Base-by-base conservation (phyloP, 1,140 invertebrate species). In the Homarus americanus region DNA sequence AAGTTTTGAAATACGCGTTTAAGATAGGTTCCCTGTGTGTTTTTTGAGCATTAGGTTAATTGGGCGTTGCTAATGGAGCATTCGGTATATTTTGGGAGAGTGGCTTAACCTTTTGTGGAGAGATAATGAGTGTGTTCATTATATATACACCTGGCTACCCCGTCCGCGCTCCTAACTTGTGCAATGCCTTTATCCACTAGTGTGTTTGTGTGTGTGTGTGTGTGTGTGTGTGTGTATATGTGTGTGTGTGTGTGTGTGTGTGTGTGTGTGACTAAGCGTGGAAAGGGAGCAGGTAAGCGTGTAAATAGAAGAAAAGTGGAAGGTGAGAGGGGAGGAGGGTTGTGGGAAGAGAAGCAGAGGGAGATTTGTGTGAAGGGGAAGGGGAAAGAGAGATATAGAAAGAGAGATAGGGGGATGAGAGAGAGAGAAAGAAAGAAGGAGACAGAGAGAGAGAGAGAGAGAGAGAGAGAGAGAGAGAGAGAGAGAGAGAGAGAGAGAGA, bases 1-100 rank as follows among this genome's bases (percentile, higher is more conserved):
- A 87, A 87, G 85, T 79, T 87, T 87, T 87, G 85, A 87, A 75
- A 87, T 41, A 87, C 85, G 85, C 36, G 38, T 34, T 66, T 66
- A 78, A 79, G 85, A 87, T 66, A 78, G 53, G 75, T 79, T 66
- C 36, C 5, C 82, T 20, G 38, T 73, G 53, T 63, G 85, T 66
- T 79, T 87, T 66, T 87, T 79, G 72, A 41, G 44, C 76, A 58
- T 87, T 79, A 87, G 75, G 44, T 41, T 87, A 87, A 87, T 87
- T 87, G 75, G 53, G 34, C 76, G 58, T 78, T 66, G 85, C 85
- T 87, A 87, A 87, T 79, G 85, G 85, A 66, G 36, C 28, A 69
- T 79, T 79, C 12, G 73, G 73, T 87, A 63, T 79, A 87, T 79
- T 63, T 80, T 66, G 36, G 85, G 2, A 66, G 75, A 87, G 38